Conservation (phyloP, 2,113 vertebrate genomes). For the Hippocampus zosterae region DNA sequence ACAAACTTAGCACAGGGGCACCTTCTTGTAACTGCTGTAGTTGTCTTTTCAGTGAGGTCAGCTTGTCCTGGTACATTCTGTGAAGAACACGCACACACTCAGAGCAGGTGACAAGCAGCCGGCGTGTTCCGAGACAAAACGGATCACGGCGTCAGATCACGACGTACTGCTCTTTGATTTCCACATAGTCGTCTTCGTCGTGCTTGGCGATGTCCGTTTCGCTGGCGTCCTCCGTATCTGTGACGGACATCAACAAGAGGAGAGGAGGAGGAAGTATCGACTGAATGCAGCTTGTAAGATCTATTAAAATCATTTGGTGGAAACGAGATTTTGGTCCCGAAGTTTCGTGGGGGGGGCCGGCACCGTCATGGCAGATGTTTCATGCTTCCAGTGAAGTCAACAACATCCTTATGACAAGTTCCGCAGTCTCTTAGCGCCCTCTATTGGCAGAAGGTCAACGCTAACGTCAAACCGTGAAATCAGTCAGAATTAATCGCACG, state of each 20-base stretch:
- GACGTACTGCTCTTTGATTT: slow-evolving; percentile 98
- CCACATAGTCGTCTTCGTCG: slow-evolving; percentile 92
- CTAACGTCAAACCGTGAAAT: too few relatives aligned
- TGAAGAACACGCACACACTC: slow-evolving; percentile 23
- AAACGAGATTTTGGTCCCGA: too few relatives aligned
- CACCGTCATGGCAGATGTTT: too few relatives aligned
- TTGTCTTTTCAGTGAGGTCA: slow-evolving; percentile 93
- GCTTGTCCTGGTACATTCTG: slow-evolving; percentile 98
- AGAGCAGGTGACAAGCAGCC: neutral
- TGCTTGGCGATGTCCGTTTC: slow-evolving; percentile 97
- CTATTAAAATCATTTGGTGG: neutral
- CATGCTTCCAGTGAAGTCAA: too few relatives aligned
- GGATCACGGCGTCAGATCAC: neutral
- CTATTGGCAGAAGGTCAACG: too few relatives aligned
- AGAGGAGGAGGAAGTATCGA: neutral
- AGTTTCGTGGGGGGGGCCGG: too few relatives aligned
- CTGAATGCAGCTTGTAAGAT: neutral
- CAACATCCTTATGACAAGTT: too few relatives aligned
- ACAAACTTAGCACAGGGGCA: slow-evolving; percentile 31
- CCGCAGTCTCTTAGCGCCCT: too few relatives aligned
- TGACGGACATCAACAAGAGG: neutral
- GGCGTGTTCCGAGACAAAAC: neutral
- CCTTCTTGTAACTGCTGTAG: slow-evolving; percentile 95
- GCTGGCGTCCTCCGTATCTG: slow-evolving; percentile 98
- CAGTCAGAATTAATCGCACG: too few relatives aligned